Evolutionary conservation across 2,797 vertebrate species (phyloP).

Genomic region (Gymnothorax reevesii): DNA sequence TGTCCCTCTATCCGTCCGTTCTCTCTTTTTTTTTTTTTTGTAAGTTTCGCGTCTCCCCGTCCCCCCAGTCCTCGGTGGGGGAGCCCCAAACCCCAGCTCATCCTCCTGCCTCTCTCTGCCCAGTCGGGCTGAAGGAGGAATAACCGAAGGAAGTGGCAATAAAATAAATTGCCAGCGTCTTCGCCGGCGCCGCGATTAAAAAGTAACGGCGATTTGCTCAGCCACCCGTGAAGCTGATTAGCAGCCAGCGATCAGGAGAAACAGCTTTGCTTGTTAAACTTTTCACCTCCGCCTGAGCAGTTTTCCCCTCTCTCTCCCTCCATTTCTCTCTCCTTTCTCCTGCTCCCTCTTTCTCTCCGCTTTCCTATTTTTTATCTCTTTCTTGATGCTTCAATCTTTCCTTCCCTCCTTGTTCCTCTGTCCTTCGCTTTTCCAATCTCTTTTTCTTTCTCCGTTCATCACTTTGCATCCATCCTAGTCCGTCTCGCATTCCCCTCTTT

Average conservation of each 20-base stretch:
- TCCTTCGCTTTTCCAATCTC: background rate
- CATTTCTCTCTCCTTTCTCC: conserved; percentile 12
- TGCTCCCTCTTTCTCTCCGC: conserved; percentile 3
- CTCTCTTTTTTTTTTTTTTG: conserved; percentile 50
- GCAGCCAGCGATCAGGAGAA: conserved; percentile 98
- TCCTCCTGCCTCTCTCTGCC: conserved; percentile 47
- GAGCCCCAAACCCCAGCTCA: conserved; percentile 66
- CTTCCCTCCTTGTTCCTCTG: background rate
- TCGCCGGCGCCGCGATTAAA: conserved; percentile 79
- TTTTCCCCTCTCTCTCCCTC: conserved; percentile 26
- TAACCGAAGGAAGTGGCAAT: conserved; percentile 70
- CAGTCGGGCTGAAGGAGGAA: conserved; percentile 37
- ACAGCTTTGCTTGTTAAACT: conserved; percentile 99
- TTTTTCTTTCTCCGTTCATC: too few relatives aligned
- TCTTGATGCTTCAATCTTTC: background rate
- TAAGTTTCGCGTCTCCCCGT: conserved; percentile 60
- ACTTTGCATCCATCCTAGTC: background rate
- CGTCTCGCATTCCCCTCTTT: background rate
- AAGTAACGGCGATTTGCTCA: conserved; percentile 85
- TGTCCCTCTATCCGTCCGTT: conserved; percentile 5
- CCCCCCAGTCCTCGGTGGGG: conserved; percentile 61
- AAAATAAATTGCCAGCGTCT: conserved; percentile 85
- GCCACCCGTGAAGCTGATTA: conserved; percentile 99
- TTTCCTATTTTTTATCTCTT: background rate
- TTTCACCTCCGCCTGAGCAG: conserved; percentile 86